Percentiles rank a stretch among this genome's conserved stretches.
These are phyloP conservation scores for Neotragus pygmaeus DNA, from an alignment of 2,113 vertebrate genomes.

Conservation along the genomic window DNA sequence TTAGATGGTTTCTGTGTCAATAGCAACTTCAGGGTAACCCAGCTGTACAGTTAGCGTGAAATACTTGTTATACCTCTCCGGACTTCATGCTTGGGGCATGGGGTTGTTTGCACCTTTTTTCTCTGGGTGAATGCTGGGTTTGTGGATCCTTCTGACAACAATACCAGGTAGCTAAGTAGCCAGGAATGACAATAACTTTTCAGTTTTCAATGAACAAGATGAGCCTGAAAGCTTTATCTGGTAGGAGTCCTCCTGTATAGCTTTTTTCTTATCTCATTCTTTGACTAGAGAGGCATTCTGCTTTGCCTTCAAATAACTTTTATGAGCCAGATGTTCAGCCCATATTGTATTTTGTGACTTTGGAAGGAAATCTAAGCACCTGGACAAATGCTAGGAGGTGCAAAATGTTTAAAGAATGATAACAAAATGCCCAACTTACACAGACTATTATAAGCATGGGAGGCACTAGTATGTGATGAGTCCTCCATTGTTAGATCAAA, in stretches of 20 bases:
- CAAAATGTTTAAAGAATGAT: background rate
- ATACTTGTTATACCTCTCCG: background rate
- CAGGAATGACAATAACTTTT: background rate
- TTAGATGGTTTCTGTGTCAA: background rate
- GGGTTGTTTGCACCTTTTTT: background rate
- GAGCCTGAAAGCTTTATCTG: background rate
- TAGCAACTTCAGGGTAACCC: background rate
- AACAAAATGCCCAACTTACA: background rate
- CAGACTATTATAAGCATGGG: background rate
- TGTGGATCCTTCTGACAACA: background rate
- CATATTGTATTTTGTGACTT: conserved; percentile 20
- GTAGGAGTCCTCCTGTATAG: background rate
- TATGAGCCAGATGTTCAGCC: conserved; percentile 37
- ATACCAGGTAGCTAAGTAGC: background rate
- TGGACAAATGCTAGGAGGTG: background rate
- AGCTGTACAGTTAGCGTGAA: background rate
- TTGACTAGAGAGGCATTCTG: background rate
- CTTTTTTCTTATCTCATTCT: background rate
- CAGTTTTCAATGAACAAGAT: background rate
- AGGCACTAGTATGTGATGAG: background rate
- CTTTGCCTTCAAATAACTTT: conserved; percentile 33
- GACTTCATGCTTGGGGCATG: background rate
- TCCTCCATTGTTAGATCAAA: conserved; percentile 26
- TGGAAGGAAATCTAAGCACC: conserved; percentile 28
- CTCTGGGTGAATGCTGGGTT: background rate